A percentile compares a stretch with the other conserved stretches of the same genome.
phyloP scores from a whole-genome alignment of 2,797 vertebrate genomes.

The Periophthalmus magnuspinnatus region DNA sequence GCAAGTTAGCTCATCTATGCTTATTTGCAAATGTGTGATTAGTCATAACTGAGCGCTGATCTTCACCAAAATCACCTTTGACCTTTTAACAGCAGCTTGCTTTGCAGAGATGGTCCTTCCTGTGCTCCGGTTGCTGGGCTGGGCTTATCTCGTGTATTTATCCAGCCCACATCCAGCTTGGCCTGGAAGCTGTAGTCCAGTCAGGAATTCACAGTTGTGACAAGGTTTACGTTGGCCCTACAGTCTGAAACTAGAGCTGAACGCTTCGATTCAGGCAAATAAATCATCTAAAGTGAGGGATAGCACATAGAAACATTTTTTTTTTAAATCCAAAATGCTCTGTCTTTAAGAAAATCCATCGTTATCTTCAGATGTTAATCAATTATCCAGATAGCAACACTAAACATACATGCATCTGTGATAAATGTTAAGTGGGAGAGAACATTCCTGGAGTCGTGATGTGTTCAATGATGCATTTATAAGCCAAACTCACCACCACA shows the following conservation, averaged over 20 bases:
- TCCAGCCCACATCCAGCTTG: conserved; percentile 65
- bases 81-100: conserved; percentile 7
- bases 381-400: conserved; percentile 28
- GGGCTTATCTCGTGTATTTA: conserved; percentile 70
- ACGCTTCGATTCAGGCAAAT: conserved; percentile 61
- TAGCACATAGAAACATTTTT: conserved; percentile 58
- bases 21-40: background rate
- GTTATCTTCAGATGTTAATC: conserved; percentile 4
- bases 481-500: conserved; percentile 23
- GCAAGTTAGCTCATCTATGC: background rate
- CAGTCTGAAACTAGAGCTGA: conserved; percentile 71
- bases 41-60: background rate
- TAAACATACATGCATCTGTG: conserved; percentile 59
- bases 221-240: conserved; percentile 76
- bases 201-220: conserved; percentile 75
- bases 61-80: background rate
- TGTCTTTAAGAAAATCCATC: background rate
- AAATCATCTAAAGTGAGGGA: conserved; percentile 71
- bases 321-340: conserved; percentile 73
- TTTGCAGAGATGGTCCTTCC: conserved; percentile 36
- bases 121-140: conserved; percentile 39
- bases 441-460: conserved; percentile 70
- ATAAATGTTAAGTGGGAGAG: conserved; percentile 63
- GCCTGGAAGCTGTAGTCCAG: conserved; percentile 71
- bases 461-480: conserved; percentile 61